A percentile compares a stretch with the other conserved stretches of the same genome.
Conservation (phyloP, 2,113 vertebrate species). For the Empidonax alnorum region DNA sequence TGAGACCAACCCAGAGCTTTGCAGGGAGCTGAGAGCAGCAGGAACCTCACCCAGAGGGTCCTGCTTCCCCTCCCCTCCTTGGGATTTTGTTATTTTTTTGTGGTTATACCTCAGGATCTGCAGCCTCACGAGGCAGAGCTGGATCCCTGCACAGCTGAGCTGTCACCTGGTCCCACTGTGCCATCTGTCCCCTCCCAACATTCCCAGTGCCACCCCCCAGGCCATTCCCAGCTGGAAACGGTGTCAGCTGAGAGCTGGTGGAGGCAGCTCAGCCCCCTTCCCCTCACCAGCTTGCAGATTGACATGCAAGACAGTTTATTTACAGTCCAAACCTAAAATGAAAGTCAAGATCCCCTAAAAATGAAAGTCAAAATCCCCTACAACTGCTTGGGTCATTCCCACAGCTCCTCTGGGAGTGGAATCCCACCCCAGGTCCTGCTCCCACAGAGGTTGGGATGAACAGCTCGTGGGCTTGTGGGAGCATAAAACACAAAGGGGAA, state of each 20-base stretch:
- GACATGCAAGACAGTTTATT: neutral
- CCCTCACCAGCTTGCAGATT: neutral
- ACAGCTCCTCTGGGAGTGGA: neutral
- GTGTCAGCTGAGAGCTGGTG: neutral
- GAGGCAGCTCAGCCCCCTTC: neutral
- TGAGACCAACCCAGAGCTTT: neutral
- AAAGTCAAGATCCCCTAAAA: neutral
- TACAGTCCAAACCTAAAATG: neutral
- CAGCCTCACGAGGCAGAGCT: neutral
- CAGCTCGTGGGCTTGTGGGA: neutral
- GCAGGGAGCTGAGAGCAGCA: neutral
- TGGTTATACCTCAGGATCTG: neutral
- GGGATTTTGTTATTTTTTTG: neutral
- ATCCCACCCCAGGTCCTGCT: neutral
- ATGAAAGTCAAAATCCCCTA: neutral
- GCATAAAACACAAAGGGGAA: neutral
- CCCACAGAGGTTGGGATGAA: neutral
- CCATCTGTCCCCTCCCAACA: neutral
- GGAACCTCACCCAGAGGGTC: neutral
- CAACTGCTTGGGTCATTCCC: neutral
- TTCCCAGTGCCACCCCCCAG: neutral
- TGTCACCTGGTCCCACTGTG: neutral
- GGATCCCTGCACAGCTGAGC: neutral
- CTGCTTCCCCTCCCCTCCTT: too few relatives aligned
- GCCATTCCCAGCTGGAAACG: neutral